These are phyloP conservation scores for Fringilla coelebs DNA, from an alignment of 2,797 vertebrate species.

Conservation along the genomic window DNA sequence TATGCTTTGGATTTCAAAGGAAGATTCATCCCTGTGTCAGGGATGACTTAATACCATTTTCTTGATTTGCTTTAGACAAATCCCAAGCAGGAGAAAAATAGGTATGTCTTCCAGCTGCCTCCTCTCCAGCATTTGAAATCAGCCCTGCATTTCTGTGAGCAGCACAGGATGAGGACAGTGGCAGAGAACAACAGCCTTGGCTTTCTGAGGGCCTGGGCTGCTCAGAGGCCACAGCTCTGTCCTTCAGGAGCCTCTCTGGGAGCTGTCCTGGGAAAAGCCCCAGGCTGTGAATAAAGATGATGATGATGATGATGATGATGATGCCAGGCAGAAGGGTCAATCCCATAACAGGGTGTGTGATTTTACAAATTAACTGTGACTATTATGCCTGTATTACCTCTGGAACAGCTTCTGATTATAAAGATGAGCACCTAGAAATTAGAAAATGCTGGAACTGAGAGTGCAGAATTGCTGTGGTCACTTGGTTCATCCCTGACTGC, in stretches of 20 bases:
- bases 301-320: not conserved
- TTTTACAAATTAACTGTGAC: not conserved
- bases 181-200: not conserved
- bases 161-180: not conserved
- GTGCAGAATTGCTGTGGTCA: not conserved
- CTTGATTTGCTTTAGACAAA: not conserved
- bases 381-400: not conserved
- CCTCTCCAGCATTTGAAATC: not conserved
- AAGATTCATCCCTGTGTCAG: slow-evolving; percentile 2
- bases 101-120: not conserved
- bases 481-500: not conserved
- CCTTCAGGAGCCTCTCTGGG: not conserved
- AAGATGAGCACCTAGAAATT: not conserved
- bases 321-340: not conserved
- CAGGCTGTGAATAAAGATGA: not conserved
- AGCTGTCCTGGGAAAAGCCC: not conserved
- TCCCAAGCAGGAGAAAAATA: not conserved
- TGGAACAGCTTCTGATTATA: not conserved
- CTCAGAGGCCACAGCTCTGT: not conserved
- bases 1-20: slow-evolving; percentile 5
- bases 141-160: not conserved
- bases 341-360: not conserved
- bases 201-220: not conserved
- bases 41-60: not conserved
- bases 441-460: not conserved